Conservation (phyloP, 2,113 vertebrate species). For the Crotophaga sulcirostris region DNA sequence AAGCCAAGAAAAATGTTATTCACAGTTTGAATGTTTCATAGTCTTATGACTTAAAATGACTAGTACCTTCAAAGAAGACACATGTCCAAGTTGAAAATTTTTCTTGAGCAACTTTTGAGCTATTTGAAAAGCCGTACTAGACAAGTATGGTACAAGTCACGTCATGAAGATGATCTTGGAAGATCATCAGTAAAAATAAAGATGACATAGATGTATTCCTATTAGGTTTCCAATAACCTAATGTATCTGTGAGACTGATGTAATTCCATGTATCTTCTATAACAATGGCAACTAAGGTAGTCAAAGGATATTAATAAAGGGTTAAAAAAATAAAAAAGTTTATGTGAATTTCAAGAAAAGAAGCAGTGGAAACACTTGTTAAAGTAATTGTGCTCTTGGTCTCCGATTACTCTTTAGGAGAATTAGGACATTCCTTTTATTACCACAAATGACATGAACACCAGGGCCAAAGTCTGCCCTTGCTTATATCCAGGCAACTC, state of each 20-base stretch:
- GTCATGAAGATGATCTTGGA: slow-evolving; percentile 57
- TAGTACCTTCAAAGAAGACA: slow-evolving; percentile 12
- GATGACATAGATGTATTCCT: neutral
- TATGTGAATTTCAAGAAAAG: slow-evolving; percentile 28
- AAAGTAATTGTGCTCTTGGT: slow-evolving; percentile 39
- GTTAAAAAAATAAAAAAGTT: slow-evolving; percentile 11
- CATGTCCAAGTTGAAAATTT: slow-evolving; percentile 15
- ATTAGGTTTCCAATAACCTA: neutral
- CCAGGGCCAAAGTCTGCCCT: slow-evolving; percentile 39
- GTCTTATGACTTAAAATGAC: slow-evolving; percentile 53
- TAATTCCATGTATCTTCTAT: neutral
- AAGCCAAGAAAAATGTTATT: slow-evolving; percentile 70
- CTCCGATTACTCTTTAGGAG: slow-evolving; percentile 16
- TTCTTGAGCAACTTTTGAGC: slow-evolving; percentile 30
- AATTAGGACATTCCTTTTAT: slow-evolving; percentile 61
- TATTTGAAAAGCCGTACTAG: slow-evolving; percentile 51
- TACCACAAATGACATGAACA: slow-evolving; percentile 54
- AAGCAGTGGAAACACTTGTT: slow-evolving; percentile 58
- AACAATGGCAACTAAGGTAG: neutral
- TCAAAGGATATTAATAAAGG: neutral
- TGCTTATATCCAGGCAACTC: slow-evolving; percentile 53
- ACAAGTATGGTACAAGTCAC: neutral
- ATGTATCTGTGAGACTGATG: neutral
- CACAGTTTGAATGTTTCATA: slow-evolving; percentile 35
- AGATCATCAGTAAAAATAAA: slow-evolving; percentile 44